phyloP scores from a whole-genome alignment of 92 coral and sea anemone species.

The Palythoa caribaeorum region DNA sequence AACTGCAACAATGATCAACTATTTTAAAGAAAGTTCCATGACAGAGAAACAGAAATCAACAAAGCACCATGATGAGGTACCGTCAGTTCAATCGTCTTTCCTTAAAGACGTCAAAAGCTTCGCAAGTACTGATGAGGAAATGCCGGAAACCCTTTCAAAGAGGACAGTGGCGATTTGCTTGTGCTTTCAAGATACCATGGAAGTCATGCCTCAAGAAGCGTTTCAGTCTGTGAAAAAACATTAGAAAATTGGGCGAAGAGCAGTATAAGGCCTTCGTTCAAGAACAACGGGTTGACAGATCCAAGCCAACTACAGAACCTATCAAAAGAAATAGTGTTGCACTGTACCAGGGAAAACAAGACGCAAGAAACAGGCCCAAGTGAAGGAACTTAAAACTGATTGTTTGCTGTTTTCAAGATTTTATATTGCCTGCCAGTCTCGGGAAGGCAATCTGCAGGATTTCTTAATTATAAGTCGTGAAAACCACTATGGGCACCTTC shows the following conservation, averaged over 20 bases:
- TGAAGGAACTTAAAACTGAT: constrained; percentile 13
- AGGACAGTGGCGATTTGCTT: constrained; percentile 58
- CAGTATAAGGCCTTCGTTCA: constrained; percentile 68
- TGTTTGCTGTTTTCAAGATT: constrained; percentile 58
- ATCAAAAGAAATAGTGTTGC: constrained; percentile 57
- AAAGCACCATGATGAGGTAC: constrained; percentile 64
- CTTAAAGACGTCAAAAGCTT: constrained; percentile 45
- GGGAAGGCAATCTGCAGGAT: constrained; percentile 48
- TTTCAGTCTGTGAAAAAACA: constrained; percentile 55
- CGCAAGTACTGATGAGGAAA: constrained; percentile 39
- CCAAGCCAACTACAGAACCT: constrained; percentile 55
- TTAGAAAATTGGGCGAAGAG: constrained; percentile 48
- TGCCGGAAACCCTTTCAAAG: constrained; percentile 69
- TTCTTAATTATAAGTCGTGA: constrained; percentile 56
- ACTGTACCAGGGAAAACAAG: constrained; percentile 35
- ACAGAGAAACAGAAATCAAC: background rate
- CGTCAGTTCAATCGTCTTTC: constrained; percentile 43
- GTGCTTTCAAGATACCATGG: constrained; percentile 61
- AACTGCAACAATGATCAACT: constrained; percentile 40
- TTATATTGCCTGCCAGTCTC: background rate
- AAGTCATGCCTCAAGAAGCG: constrained; percentile 52
- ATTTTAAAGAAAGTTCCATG: constrained; percentile 43
- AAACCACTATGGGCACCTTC: constrained; percentile 58
- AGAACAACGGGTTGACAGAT: constrained; percentile 44
- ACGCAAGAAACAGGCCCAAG: constrained; percentile 39